Conservation (phyloP, 37 sponge, comb jelly and placozoan genomes). For the Cladorhizidae sp. region DNA sequence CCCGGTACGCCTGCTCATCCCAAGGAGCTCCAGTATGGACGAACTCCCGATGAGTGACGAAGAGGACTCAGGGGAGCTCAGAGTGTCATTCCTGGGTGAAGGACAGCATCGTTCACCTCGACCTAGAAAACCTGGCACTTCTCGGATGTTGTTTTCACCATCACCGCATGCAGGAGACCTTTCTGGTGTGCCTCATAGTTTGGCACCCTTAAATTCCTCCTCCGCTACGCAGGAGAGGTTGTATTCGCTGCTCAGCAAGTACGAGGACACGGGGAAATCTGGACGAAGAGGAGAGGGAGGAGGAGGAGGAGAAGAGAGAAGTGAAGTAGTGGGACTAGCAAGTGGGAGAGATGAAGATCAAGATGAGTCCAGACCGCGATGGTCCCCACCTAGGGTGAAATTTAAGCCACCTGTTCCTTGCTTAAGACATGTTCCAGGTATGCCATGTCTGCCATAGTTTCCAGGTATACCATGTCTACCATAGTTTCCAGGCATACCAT, state of each 20-base stretch:
- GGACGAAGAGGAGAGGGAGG: background rate
- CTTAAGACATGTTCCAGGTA: conserved; percentile 6
- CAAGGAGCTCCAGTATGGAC: background rate
- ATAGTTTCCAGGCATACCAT: too few relatives aligned
- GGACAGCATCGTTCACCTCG: background rate
- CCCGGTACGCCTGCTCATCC: conserved; percentile 44
- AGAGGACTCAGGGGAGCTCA: background rate
- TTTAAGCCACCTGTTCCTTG: conserved; percentile 6
- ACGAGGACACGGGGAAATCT: background rate
- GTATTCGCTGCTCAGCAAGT: conserved; percentile 17
- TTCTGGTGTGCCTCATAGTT: background rate
- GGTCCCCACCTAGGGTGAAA: conserved; percentile 2
- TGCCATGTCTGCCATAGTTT: too few relatives aligned
- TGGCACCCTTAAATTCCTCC: background rate
- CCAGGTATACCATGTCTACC: too few relatives aligned
- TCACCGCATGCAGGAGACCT: background rate
- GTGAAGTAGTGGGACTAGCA: too few relatives aligned
- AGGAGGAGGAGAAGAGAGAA: background rate
- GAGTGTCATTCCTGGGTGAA: background rate
- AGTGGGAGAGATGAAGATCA: too few relatives aligned
- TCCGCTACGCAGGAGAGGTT: conserved; percentile 12
- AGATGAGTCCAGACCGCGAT: background rate
- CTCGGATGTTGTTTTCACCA: background rate
- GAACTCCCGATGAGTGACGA: background rate
- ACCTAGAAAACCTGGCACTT: background rate